A percentile compares a stretch with the other conserved stretches of the same genome.
These are phyloP conservation scores for Biston stratarius DNA, from an alignment of 2,888 invertebrate species.

Conservation along the genomic window DNA sequence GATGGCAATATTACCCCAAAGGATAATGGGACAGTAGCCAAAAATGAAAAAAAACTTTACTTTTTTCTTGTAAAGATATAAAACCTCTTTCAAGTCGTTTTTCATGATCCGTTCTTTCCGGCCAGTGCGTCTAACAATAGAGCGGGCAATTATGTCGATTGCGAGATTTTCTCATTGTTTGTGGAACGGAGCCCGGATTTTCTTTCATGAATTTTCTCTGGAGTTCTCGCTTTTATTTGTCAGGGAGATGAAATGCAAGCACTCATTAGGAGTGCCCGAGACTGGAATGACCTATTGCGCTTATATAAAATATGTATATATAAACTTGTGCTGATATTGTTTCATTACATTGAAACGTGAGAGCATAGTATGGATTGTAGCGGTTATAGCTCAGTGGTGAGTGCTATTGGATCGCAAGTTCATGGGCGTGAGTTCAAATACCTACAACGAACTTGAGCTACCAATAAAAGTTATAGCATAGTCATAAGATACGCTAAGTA, in stretches of 20 bases:
- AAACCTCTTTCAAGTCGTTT: constrained; percentile 27
- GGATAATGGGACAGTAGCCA: no score
- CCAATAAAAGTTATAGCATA: no score
- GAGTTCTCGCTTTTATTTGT: constrained; percentile 5
- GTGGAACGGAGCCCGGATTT: constrained; percentile 20
- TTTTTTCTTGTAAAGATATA: constrained; percentile 11
- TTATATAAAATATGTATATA: background rate
- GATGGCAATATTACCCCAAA: no score
- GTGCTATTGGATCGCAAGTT: no score
- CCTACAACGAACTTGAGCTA: no score
- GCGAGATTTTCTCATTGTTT: constrained; percentile 30
- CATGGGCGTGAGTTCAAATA: no score
- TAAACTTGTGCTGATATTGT: background rate
- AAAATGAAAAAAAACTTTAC: no score
- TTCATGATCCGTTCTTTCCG: constrained; percentile 24
- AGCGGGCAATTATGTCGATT: constrained; percentile 30
- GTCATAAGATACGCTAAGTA: no score
- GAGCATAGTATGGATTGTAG: no score
- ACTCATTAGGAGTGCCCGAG: background rate
- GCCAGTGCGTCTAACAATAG: constrained; percentile 35
- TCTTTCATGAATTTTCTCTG: constrained; percentile 9
- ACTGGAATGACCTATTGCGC: background rate
- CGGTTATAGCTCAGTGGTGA: no score
- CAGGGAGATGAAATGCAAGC: constrained; percentile 1
- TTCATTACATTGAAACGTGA: no score